These are phyloP conservation scores for Eupeodes latifasciatus DNA, from an alignment of 2,888 invertebrate genomes.

Conservation along the genomic window DNA sequence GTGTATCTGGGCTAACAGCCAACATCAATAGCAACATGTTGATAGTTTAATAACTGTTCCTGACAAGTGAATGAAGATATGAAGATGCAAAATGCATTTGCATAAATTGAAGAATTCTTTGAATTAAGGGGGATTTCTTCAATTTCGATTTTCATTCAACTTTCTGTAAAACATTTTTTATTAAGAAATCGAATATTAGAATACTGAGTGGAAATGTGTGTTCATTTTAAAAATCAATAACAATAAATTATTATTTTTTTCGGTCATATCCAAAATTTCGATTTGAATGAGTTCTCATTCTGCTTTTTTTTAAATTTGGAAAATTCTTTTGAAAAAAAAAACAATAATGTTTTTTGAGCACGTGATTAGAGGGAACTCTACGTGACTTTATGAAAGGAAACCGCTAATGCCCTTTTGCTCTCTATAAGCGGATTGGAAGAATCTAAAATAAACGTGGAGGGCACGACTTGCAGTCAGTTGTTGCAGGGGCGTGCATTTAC, in stretches of 20 bases:
- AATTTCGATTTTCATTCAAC: neutral
- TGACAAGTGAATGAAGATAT: neutral
- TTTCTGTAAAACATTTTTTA: neutral
- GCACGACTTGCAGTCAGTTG: conserved; percentile 12
- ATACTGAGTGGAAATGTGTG: neutral
- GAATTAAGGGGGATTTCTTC: neutral
- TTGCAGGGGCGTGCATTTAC: neutral
- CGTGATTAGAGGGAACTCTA: conserved; percentile 56
- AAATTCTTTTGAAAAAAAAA: neutral
- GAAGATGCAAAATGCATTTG: neutral
- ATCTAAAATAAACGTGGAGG: conserved; percentile 8
- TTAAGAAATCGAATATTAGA: neutral
- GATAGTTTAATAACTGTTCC: neutral
- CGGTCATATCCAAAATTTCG: neutral
- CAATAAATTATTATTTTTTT: conserved; percentile 14
- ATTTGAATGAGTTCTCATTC: neutral
- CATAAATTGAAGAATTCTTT: neutral
- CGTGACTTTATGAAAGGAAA: conserved; percentile 58
- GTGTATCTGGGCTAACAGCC: conserved; percentile 11
- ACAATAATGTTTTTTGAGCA: conserved; percentile 2
- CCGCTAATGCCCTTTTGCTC: neutral
- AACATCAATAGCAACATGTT: neutral
- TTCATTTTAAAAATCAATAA: neutral
- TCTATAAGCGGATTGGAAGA: conserved; percentile 44
- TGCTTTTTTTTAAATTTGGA: neutral